These are phyloP conservation scores for Cercopithecus mona DNA, from an alignment of 2,113 vertebrate species.

Conservation along the genomic window DNA sequence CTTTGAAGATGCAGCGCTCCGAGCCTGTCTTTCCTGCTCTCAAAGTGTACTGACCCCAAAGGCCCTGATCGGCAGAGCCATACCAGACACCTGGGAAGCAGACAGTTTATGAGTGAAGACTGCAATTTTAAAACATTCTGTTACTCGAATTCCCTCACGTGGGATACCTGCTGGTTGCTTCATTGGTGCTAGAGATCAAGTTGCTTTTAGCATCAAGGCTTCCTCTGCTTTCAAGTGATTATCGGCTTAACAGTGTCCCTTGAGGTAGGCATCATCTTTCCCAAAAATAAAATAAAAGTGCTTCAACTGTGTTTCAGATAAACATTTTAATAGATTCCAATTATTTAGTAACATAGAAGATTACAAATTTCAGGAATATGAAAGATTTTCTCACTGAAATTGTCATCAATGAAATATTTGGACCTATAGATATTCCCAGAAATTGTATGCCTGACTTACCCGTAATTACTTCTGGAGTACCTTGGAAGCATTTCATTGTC, in stretches of 20 bases:
- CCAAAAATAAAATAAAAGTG: background rate
- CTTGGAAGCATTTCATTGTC: background rate
- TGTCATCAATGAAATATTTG: background rate
- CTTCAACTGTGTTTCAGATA: constrained; percentile 1
- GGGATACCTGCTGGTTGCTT: background rate
- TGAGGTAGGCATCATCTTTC: background rate
- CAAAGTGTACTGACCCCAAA: background rate
- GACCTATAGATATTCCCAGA: background rate
- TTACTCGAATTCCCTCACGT: background rate
- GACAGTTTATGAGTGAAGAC: background rate
- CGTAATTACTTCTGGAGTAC: background rate
- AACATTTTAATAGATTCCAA: background rate
- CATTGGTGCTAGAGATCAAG: background rate
- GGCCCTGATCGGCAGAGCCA: background rate
- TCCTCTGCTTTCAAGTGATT: background rate
- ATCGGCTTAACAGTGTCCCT: background rate
- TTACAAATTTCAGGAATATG: background rate
- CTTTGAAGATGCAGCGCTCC: background rate
- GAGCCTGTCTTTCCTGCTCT: background rate
- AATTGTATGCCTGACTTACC: background rate
- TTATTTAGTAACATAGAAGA: background rate
- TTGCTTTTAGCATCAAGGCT: background rate
- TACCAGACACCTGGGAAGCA: background rate
- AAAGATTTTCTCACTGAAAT: background rate
- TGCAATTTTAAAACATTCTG: background rate